phyloP scores from a whole-genome alignment of 2,113 vertebrate genomes.

The Psittacus erithacus region DNA sequence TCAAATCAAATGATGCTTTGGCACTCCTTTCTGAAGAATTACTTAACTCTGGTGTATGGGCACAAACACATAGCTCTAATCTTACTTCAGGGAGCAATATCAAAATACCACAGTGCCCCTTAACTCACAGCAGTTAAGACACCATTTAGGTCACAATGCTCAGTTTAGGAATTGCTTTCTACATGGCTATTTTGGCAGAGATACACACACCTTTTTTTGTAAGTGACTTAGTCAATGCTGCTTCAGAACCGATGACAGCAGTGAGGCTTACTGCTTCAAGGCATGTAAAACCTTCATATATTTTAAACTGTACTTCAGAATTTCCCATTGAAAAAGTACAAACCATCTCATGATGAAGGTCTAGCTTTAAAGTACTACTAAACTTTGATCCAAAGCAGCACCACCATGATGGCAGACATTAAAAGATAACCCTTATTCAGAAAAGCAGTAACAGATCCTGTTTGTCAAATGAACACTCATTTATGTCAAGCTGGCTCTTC shows the following conservation, averaged over 20 bases:
- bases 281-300: not conserved
- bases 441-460: constrained; percentile 5
- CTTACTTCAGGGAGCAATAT: not conserved
- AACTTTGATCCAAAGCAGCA: not conserved
- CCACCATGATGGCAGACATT: not conserved
- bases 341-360: not conserved
- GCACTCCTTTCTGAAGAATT: not conserved
- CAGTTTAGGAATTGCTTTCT: not conserved
- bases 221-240: not conserved
- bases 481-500: constrained; percentile 20
- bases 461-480: constrained; percentile 40
- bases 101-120: not conserved
- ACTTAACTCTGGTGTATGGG: not conserved
- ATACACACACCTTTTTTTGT: not conserved
- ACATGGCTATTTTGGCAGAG: not conserved
- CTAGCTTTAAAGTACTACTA: not conserved
- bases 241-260: not conserved
- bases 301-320: not conserved
- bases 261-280: not conserved
- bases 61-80: not conserved
- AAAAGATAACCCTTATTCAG: not conserved
- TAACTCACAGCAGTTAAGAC: not conserved
- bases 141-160: not conserved
- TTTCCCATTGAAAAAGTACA: not conserved
- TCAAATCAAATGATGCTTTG: not conserved